Evolutionary conservation across 2,113 vertebrate genomes (phyloP).

Genomic region (Leuciscus idus): DNA sequence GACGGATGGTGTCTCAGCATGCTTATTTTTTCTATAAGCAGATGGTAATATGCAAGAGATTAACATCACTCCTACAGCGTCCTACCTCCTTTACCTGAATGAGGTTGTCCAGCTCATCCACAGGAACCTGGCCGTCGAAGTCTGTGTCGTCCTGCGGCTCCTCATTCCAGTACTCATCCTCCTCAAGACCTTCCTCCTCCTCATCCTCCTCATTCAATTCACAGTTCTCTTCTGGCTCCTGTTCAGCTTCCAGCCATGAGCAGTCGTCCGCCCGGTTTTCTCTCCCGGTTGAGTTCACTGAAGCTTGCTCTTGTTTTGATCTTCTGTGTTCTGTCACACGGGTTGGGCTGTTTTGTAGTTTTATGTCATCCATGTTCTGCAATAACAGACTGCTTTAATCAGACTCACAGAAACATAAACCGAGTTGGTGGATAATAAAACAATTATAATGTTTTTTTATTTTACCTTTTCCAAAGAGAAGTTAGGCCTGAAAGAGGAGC

Average conservation of each 20-base stretch:
- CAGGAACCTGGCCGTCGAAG: conserved; percentile 78
- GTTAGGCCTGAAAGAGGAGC: conserved; percentile 78
- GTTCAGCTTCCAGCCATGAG: conserved; percentile 19
- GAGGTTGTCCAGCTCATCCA: conserved; percentile 88
- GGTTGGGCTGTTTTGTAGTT: conserved; percentile 55
- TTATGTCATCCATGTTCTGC: conserved; percentile 72
- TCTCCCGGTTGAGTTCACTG: neutral
- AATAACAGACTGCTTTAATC: conserved; percentile 48
- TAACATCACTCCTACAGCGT: conserved; percentile 16
- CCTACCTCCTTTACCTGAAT: conserved; percentile 88
- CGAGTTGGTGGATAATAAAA: conserved; percentile 35
- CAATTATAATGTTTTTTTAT: conserved; percentile 3
- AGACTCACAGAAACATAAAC: neutral
- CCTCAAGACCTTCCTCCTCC: conserved; percentile 57
- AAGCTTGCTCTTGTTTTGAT: neutral
- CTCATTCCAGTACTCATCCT: conserved; percentile 67
- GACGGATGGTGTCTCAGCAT: conserved; percentile 38
- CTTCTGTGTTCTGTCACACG: neutral
- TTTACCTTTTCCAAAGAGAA: conserved; percentile 81
- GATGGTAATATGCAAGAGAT: conserved; percentile 39
- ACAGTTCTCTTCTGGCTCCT: conserved; percentile 38
- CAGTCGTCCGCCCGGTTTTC: neutral
- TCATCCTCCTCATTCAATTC: conserved; percentile 67
- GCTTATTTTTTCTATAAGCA: conserved; percentile 24
- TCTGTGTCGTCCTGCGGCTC: conserved; percentile 70